phyloP scores from a whole-genome alignment of 2,113 vertebrate species.

The Nymphicus hollandicus region DNA sequence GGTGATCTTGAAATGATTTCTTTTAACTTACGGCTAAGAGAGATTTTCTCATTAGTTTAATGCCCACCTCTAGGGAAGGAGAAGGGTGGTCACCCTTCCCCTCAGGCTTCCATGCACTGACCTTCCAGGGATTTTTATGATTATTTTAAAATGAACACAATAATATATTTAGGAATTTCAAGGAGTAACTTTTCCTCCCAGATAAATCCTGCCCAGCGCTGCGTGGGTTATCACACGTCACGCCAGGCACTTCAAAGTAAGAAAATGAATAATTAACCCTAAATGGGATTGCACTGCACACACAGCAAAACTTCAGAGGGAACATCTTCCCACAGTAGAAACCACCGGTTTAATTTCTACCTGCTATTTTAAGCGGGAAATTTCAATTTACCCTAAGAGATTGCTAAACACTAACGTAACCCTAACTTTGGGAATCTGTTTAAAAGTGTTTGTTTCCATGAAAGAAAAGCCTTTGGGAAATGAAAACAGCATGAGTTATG shows the following conservation, averaged over 20 bases:
- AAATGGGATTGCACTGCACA: not conserved
- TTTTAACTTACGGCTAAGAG: not conserved
- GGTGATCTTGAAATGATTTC: not conserved
- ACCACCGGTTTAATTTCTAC: not conserved
- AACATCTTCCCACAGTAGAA: not conserved
- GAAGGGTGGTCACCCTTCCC: not conserved
- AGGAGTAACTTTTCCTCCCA: not conserved
- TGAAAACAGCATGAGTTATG: not conserved
- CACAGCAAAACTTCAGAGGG: not conserved
- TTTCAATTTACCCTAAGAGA: not conserved
- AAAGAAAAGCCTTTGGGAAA: not conserved
- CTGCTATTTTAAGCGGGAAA: not conserved
- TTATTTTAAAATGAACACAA: not conserved
- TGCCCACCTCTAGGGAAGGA: not conserved
- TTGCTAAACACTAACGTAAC: not conserved
- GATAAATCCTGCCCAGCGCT: not conserved
- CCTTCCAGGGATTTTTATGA: not conserved
- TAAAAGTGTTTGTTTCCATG: not conserved
- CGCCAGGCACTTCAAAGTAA: not conserved
- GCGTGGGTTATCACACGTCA: not conserved
- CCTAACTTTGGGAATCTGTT: not conserved
- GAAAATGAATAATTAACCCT: not conserved
- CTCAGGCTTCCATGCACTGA: not conserved
- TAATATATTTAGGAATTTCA: not conserved
- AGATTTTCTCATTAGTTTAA: not conserved